These are phyloP conservation scores for Eristalis pertinax DNA, from an alignment of 2,888 invertebrate genomes.

Conservation along the genomic window DNA sequence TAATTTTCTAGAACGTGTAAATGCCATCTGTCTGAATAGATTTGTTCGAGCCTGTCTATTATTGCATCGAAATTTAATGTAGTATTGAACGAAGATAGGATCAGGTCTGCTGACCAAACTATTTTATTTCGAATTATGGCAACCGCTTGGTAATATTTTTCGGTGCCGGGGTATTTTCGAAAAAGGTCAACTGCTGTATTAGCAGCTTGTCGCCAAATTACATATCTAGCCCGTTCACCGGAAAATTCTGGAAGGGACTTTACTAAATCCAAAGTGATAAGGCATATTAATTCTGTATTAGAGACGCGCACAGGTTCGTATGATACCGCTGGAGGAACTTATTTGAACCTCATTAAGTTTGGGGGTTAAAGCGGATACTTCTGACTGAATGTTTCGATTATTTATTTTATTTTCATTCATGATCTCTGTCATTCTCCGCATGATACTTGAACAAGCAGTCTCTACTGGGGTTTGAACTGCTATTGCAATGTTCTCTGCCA, in stretches of 20 bases:
- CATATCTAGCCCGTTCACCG: neutral
- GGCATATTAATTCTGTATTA: too few species aligned
- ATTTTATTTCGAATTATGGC: conserved; percentile 32
- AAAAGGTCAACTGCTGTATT: conserved; percentile 9
- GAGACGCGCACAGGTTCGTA: too few species aligned
- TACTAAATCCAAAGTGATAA: too few species aligned
- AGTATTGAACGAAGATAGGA: too few species aligned
- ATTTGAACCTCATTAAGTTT: neutral
- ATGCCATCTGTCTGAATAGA: neutral
- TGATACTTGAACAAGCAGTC: too few species aligned
- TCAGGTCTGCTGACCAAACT: conserved; percentile 17
- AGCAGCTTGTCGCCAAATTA: conserved; percentile 14
- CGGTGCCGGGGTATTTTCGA: too few species aligned
- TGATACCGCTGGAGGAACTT: neutral
- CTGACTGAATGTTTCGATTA: too few species aligned
- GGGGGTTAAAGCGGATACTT: too few species aligned
- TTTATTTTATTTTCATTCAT: too few species aligned
- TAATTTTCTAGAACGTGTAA: conserved; percentile 11
- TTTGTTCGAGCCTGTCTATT: too few species aligned
- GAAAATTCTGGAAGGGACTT: too few species aligned
- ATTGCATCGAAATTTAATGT: conserved; percentile 23
- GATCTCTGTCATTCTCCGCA: too few species aligned
- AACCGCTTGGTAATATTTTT: conserved; percentile 25
- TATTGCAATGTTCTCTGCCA: neutral
- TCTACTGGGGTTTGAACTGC: neutral